phyloP scores from a whole-genome alignment of 2,797 vertebrate genomes.

The Pelodytes ibericus region DNA sequence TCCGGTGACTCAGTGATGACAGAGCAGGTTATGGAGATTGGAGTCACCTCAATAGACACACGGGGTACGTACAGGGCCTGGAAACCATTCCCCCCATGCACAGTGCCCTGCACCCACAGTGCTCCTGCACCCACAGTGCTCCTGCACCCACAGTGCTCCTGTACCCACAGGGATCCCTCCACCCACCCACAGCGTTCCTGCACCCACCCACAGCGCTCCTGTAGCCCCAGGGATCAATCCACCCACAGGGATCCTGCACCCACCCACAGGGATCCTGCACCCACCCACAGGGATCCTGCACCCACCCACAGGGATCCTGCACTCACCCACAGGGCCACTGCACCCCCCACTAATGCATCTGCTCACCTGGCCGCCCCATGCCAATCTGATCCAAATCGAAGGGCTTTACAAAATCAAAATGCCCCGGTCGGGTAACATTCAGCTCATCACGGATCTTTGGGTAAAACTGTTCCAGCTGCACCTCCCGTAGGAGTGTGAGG shows the following conservation, averaged over 20 bases:
- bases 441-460: slow-evolving; percentile 80
- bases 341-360: background rate
- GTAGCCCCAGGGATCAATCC: too few species aligned
- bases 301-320: too few species aligned
- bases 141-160: background rate
- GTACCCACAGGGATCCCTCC: background rate
- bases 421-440: slow-evolving; percentile 83
- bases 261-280: too few species aligned
- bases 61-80: background rate
- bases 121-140: fast-evolving
- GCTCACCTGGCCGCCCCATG: slow-evolving; percentile 85
- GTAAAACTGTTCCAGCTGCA: slow-evolving; percentile 88
- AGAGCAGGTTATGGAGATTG: background rate
- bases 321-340: background rate
- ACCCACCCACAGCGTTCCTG: too few species aligned
- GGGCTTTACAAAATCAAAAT: slow-evolving; percentile 85
- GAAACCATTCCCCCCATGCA: background rate
- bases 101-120: background rate
- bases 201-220: too few species aligned
- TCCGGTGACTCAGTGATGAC: slow-evolving; percentile 3
- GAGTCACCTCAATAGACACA: background rate
- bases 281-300: too few species aligned
- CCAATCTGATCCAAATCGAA: slow-evolving; percentile 83
- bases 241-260: too few species aligned
- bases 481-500: slow-evolving; percentile 77